Percentiles rank a stretch among this genome's conserved stretches.
These are phyloP conservation scores for Chelonus formosanus DNA, from an alignment of 2,888 invertebrate genomes.

Conservation along the genomic window DNA sequence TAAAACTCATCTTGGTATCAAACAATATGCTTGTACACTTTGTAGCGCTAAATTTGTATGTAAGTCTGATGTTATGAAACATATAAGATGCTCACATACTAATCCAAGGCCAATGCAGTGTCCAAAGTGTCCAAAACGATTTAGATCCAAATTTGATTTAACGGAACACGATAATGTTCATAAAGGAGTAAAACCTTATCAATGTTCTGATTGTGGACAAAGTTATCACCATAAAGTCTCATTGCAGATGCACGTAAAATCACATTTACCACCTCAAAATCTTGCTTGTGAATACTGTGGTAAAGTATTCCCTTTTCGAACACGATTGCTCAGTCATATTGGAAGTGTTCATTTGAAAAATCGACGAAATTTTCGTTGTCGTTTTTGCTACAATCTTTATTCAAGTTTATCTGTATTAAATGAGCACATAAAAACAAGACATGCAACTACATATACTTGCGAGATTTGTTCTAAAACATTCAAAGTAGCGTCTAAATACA, in stretches of 20 bases:
- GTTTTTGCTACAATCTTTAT: constrained; percentile 62
- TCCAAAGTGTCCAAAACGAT: constrained; percentile 62
- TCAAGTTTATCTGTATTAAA: constrained; percentile 61
- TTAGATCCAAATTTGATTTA: constrained; percentile 62
- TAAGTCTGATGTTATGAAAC: constrained; percentile 63
- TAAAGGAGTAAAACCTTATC: constrained; percentile 61
- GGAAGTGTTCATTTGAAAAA: constrained; percentile 62
- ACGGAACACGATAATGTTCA: constrained; percentile 63
- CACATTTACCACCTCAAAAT: constrained; percentile 62
- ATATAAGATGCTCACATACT: constrained; percentile 62
- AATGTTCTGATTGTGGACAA: constrained; percentile 59
- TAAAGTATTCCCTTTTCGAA: constrained; percentile 62
- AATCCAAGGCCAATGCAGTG: constrained; percentile 62
- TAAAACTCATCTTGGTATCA: constrained; percentile 62
- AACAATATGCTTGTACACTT: constrained; percentile 60
- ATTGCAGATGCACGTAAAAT: constrained; percentile 63
- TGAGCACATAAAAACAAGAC: constrained; percentile 61
- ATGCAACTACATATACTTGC: constrained; percentile 61
- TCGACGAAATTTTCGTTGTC: constrained; percentile 60
- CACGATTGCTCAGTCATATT: constrained; percentile 60
- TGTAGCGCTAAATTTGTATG: constrained; percentile 62
- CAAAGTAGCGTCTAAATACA: constrained; percentile 61
- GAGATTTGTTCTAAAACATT: constrained; percentile 61
- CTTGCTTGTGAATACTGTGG: constrained; percentile 63
- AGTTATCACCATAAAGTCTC: constrained; percentile 64